These are phyloP conservation scores for Gibbula magus DNA, from an alignment of 2,888 invertebrate species.

Conservation along the genomic window DNA sequence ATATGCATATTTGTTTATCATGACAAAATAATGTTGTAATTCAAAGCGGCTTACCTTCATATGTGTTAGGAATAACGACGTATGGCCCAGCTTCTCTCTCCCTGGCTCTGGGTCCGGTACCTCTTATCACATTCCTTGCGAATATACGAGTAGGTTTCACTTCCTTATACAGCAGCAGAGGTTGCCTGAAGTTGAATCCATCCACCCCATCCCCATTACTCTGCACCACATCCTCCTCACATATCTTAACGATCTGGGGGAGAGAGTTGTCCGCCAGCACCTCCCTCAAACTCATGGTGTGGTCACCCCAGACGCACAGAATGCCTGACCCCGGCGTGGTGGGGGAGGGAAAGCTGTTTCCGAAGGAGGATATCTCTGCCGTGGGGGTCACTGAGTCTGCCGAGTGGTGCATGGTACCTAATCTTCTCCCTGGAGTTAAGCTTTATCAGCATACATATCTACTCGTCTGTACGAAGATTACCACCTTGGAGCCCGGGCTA, in stretches of 20 bases:
- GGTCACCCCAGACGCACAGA: slow-evolving; percentile 44
- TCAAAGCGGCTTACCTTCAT: slow-evolving; percentile 48
- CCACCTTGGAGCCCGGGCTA: background rate
- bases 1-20: too few species aligned
- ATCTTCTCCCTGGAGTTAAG: background rate
- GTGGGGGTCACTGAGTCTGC: background rate
- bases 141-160: slow-evolving; percentile 47
- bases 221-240: slow-evolving; percentile 39
- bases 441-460: background rate
- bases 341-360: slow-evolving; percentile 5
- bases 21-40: too few species aligned
- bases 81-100: slow-evolving; percentile 49
- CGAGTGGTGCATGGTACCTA: background rate
- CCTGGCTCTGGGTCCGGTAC: slow-evolving; percentile 40
- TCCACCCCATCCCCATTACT: slow-evolving; percentile 21
- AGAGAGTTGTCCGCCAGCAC: slow-evolving; percentile 44
- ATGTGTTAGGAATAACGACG: slow-evolving; percentile 52
- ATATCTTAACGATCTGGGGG: slow-evolving; percentile 52
- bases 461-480: background rate
- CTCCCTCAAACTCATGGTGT: slow-evolving; percentile 40
- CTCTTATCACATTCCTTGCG: slow-evolving; percentile 52
- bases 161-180: slow-evolving; percentile 52
- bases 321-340: background rate
- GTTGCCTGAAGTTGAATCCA: slow-evolving; percentile 44
- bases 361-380: background rate